These are phyloP conservation scores for Telmatochromis brichardi DNA, from an alignment of 2,113 vertebrate species.

Conservation along the genomic window DNA sequence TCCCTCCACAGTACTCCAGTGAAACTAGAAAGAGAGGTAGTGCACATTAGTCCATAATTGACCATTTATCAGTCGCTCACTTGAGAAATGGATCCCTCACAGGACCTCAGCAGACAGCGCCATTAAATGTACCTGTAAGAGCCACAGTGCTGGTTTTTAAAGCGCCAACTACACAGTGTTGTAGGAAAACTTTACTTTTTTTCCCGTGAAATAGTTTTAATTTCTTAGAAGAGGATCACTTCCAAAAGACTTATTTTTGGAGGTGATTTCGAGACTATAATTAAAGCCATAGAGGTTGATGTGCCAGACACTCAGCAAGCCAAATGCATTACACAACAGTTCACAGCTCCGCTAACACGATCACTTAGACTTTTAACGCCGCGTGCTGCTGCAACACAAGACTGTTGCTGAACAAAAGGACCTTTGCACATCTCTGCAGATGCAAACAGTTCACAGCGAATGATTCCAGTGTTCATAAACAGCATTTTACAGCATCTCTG, in stretches of 20 bases:
- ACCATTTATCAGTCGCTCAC: background rate
- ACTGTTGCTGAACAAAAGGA: background rate
- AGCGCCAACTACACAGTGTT: background rate
- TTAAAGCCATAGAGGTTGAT: background rate
- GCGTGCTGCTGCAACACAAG: fast-evolving
- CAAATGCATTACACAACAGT: background rate
- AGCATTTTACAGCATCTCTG: background rate
- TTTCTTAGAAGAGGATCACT: background rate
- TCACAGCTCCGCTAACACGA: background rate
- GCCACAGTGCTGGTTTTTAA: background rate
- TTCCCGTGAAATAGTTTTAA: background rate
- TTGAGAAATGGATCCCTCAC: background rate
- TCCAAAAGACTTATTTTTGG: background rate
- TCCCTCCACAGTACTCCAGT: background rate
- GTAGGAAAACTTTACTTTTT: background rate
- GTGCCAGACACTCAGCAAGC: background rate
- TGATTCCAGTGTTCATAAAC: background rate
- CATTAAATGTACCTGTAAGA: background rate
- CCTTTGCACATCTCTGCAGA: background rate
- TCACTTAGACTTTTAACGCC: background rate
- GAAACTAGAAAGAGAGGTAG: background rate
- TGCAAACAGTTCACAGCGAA: background rate
- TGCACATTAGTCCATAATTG: background rate
- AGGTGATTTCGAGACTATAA: background rate
- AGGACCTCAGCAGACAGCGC: background rate